Evolutionary conservation across 2,888 invertebrate species (phyloP).

Genomic region (Kryphioiulus occultus): DNA sequence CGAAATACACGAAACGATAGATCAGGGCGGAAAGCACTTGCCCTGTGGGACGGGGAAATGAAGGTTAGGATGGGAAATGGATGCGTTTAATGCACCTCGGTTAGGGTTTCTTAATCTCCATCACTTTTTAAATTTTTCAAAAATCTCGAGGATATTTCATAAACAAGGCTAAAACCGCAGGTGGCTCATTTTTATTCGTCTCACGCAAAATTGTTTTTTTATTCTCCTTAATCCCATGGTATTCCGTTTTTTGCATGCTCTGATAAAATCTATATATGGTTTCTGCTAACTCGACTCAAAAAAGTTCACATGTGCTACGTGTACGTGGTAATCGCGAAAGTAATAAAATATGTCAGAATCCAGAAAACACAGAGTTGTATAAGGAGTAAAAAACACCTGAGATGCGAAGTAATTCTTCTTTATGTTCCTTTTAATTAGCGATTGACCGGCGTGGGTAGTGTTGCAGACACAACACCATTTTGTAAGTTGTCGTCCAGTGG

Average conservation of each 20-base stretch:
- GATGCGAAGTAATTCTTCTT: constrained; percentile 20
- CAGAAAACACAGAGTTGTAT: constrained; percentile 1
- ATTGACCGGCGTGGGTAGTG: neutral
- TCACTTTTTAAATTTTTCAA: neutral
- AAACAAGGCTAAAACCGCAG: constrained; percentile 32
- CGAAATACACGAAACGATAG: neutral
- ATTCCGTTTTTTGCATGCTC: constrained; percentile 14
- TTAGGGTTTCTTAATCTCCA: neutral
- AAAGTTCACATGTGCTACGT: neutral
- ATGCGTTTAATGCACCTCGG: constrained; percentile 15
- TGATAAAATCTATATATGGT: constrained; percentile 33
- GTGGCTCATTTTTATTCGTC: constrained; percentile 36
- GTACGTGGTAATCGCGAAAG: neutral
- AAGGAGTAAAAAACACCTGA: neutral
- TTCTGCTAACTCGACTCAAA: constrained; percentile 6
- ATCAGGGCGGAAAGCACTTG: constrained; percentile 7
- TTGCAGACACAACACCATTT: neutral
- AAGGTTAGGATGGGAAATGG: neutral
- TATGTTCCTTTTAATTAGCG: constrained; percentile 33
- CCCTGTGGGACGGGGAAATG: neutral
- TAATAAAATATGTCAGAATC: constrained; percentile 33
- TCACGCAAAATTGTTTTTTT: neutral
- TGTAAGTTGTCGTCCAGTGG: neutral
- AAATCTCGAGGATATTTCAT: constrained; percentile 19
- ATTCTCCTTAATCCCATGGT: constrained; percentile 15